phyloP scores from a whole-genome alignment of 2,113 vertebrate species.

The Peromyscus maniculatus region DNA sequence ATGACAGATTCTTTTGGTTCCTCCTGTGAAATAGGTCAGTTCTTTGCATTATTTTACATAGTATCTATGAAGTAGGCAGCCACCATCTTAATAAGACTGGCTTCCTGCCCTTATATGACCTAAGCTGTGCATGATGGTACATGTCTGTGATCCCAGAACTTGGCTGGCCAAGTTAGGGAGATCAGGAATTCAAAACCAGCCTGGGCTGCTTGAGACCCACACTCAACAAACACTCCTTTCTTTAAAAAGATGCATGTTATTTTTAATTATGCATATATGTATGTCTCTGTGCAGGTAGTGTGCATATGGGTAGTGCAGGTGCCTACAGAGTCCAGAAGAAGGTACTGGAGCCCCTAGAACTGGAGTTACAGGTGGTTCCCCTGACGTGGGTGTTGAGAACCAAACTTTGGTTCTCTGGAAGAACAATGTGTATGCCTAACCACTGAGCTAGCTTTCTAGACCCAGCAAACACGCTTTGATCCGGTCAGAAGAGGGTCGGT shows the following conservation, averaged over 20 bases:
- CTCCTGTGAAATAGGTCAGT: not conserved
- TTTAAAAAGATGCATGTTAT: not conserved
- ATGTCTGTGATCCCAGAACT: no score
- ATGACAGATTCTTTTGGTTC: not conserved
- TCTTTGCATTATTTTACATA: not conserved
- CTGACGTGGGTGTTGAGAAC: not conserved
- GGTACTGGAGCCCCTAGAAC: not conserved
- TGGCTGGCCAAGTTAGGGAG: not conserved
- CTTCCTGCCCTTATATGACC: not conserved
- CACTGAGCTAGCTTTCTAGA: not conserved
- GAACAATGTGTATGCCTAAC: no score
- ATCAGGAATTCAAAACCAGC: not conserved
- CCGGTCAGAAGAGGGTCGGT: not conserved
- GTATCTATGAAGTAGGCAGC: not conserved
- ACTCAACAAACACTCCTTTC: not conserved
- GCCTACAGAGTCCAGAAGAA: not conserved
- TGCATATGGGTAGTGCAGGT: not conserved
- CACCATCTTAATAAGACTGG: not conserved
- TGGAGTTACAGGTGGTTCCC: not conserved
- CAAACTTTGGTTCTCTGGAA: not conserved
- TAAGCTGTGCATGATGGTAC: not conserved
- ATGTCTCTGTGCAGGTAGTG: not conserved
- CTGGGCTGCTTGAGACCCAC: not conserved
- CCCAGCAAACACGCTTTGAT: not conserved
- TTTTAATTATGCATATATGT: not conserved